Base-by-base conservation (phyloP, 2,888 invertebrate genomes). In the Kuschelorhynchus macadamiae region DNA sequence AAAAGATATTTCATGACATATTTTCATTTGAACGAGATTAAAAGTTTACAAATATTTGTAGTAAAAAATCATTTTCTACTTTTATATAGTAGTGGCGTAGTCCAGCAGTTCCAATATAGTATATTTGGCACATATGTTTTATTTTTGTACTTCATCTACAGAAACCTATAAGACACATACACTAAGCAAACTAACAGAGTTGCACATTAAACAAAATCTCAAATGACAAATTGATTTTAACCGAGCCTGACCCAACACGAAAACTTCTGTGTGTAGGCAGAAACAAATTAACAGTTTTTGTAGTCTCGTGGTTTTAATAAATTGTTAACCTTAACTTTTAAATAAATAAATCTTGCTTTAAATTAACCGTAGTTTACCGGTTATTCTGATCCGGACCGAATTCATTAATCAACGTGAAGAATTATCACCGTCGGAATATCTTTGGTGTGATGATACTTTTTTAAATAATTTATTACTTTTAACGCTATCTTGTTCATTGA, bases 281-380 rank as follows among this genome's bases (percentile, higher is more conserved):
- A 53, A 46, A 62, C 62, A 63, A 63, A 63, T 56, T 63, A 63
- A 63, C 63, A 56, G 56, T 56, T 55, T 63, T 63, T 49, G 63
- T 63, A 63, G 55, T 46, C 63, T 36, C 21, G 63, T 63, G 49
- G 36, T 63, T 63, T 63, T 63, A 63, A 63, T 63, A 63, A 63
- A 63, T 63, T 49, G 63, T 63, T 49, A 46, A 49, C 49, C 56
- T 63, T 55, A 63, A 63, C 55, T 47, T 49, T 63, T 41, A 62
- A n/a, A n/a, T n/a, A n/a, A n/a, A 52, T 62, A 62, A 49, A 56
- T 63, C 49, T 47, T 63, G 30, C 49, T 56, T 63, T 63, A 56
- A 56, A 56, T 56, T 55, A 49, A 44, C 39, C 49, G 20, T 14
- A 39, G 56, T 63, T 63, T 63, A 56, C 63, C 63, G 56, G 47